These are phyloP conservation scores for Drosophila sulfurigaster DNA, from an alignment of 1,140 invertebrate genomes.

Conservation along the genomic window DNA sequence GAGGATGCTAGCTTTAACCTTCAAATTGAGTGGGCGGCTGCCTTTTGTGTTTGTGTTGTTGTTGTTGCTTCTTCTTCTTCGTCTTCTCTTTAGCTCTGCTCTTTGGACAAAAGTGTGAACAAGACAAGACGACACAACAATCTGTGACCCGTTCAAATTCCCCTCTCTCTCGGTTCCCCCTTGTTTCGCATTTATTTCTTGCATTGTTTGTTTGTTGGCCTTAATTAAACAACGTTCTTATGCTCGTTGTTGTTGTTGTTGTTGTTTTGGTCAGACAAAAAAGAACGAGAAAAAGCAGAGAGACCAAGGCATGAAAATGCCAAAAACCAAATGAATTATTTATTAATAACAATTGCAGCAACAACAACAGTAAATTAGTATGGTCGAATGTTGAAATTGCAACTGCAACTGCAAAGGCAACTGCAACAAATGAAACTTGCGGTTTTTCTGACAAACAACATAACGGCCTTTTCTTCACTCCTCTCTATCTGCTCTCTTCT, in stretches of 20 bases:
- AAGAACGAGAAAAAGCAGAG: background rate
- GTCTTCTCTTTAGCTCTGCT: slow-evolving; percentile 2
- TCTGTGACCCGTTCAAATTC: slow-evolving; percentile 27
- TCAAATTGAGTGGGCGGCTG: slow-evolving; percentile 43
- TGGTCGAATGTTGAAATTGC: slow-evolving; percentile 23
- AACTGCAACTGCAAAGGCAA: background rate
- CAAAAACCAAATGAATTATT: slow-evolving; percentile 40
- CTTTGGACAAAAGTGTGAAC: slow-evolving; percentile 42
- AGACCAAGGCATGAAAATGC: slow-evolving; percentile 23
- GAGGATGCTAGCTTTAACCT: slow-evolving; percentile 31
- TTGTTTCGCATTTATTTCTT: slow-evolving; percentile 4
- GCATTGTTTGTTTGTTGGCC: slow-evolving; percentile 25
- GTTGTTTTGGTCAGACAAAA: slow-evolving; percentile 1
- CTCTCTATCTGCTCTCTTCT: background rate
- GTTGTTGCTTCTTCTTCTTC: background rate
- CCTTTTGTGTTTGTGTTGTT: slow-evolving; percentile 2
- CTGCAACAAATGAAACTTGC: slow-evolving; percentile 25
- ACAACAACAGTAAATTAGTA: slow-evolving; percentile 26
- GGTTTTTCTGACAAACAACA: slow-evolving; percentile 14
- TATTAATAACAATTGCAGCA: slow-evolving; percentile 44
- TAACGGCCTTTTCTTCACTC: background rate
- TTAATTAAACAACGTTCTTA: slow-evolving; percentile 33
- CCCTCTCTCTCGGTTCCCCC: background rate
- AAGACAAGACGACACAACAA: slow-evolving; percentile 42
- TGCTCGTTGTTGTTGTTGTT: slow-evolving; percentile 12